Percentiles rank a stretch among this genome's conserved stretches.
Conservation (phyloP, 2,113 vertebrate species). For the Alouatta palliata region DNA sequence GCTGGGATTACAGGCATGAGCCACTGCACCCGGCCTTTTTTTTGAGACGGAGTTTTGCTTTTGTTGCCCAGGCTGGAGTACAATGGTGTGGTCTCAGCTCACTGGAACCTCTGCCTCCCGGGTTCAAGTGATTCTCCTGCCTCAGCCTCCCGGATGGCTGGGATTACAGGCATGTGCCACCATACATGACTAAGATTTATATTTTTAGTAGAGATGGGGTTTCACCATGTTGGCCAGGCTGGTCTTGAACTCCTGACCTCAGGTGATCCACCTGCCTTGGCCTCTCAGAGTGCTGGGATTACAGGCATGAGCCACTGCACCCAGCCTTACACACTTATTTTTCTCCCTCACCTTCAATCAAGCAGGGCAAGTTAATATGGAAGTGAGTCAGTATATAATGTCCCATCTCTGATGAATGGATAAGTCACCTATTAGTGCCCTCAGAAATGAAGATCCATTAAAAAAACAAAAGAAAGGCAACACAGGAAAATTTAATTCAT, state of each 20-base stretch:
- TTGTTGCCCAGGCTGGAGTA: no score
- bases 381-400: not conserved
- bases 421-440: not conserved
- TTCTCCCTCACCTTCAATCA: not conserved
- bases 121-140: no score
- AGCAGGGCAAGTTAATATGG: not conserved
- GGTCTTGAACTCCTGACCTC: no score
- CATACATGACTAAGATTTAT: no score
- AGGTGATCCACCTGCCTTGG: no score
- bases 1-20: not conserved
- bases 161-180: no score
- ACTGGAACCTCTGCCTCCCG: no score
- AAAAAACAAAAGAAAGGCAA: not conserved
- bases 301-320: not conserved
- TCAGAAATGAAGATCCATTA: not conserved
- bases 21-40: rapidly evolving
- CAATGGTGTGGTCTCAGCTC: no score
- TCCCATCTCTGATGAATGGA: not conserved
- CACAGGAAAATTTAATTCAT: not conserved
- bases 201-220: no score
- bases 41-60: no score
- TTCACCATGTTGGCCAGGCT: no score
- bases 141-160: no score
- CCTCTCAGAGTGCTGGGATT: not conserved
- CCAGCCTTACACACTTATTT: not conserved